Conservation (phyloP, 2,888 invertebrate genomes). For the Thyatira batis region DNA sequence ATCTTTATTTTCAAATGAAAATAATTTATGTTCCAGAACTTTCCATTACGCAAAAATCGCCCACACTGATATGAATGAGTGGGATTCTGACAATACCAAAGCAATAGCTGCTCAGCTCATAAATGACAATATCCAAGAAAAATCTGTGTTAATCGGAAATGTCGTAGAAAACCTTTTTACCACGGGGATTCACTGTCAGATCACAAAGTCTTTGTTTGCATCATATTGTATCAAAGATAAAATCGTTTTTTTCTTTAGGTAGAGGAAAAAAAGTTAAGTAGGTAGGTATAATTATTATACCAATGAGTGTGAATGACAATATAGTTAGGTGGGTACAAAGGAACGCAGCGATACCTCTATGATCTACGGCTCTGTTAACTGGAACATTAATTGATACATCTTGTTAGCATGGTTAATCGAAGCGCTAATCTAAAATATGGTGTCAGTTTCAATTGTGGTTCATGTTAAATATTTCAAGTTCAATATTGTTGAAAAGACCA, state of each 20-base stretch:
- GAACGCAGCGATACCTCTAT: not conserved
- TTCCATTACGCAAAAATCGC: not conserved
- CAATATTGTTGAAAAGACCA: not conserved
- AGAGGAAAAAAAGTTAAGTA: too few relatives aligned
- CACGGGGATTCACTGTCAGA: not conserved
- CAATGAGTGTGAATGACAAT: not conserved
- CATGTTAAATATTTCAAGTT: too few relatives aligned
- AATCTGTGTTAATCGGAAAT: not conserved
- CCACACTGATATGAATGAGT: not conserved
- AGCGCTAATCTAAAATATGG: not conserved
- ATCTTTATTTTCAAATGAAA: too few relatives aligned
- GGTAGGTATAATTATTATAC: too few relatives aligned
- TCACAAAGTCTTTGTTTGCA: too few relatives aligned
- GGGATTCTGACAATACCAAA: not conserved
- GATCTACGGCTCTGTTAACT: not conserved
- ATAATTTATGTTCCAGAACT: not conserved
- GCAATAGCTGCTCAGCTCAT: not conserved
- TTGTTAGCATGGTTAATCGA: not conserved
- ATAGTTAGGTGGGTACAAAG: too few relatives aligned
- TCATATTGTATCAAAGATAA: too few relatives aligned
- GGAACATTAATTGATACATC: not conserved
- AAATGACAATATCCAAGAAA: not conserved
- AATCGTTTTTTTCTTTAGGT: too few relatives aligned
- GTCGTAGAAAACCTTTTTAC: not conserved
- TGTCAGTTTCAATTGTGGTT: not conserved